phyloP scores from a whole-genome alignment of 1,140 invertebrate species.

The Yoshiicerus persimilis region DNA sequence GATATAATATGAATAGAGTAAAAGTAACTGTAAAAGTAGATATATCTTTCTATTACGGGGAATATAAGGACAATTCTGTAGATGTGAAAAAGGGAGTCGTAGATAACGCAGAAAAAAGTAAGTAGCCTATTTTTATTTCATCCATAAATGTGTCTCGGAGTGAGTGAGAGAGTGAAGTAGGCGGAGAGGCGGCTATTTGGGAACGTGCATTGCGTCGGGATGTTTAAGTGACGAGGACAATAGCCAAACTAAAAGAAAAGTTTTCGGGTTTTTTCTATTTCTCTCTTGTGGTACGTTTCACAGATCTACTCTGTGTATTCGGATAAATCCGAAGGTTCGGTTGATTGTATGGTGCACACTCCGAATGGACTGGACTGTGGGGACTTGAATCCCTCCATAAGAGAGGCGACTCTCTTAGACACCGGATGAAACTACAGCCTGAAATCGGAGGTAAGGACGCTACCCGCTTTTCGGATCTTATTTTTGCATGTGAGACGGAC shows the following conservation, averaged over 20 bases:
- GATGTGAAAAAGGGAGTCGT: slow-evolving; percentile 8
- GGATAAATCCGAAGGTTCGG: not conserved
- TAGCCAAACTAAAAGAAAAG: slow-evolving; percentile 20
- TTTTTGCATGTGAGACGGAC: not conserved
- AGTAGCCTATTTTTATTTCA: slow-evolving; percentile 23
- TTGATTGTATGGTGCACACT: not conserved
- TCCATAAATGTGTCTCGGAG: slow-evolving; percentile 12
- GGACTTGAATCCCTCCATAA: not conserved
- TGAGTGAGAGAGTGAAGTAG: slow-evolving; percentile 10
- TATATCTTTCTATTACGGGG: too few species aligned
- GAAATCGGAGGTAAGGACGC: not conserved
- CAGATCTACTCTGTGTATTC: not conserved
- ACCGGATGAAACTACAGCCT: not conserved
- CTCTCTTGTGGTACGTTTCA: not conserved
- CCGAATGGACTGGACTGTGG: not conserved
- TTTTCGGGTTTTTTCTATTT: not conserved
- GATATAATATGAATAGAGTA: not conserved
- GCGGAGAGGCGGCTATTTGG: not conserved
- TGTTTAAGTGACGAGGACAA: slow-evolving; percentile 22
- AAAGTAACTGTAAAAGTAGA: not conserved
- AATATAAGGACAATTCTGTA: not conserved
- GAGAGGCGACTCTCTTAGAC: not conserved
- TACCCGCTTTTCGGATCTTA: not conserved
- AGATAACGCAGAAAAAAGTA: slow-evolving; percentile 15
- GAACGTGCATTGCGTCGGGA: slow-evolving; percentile 10